Percentiles rank a stretch among this genome's conserved stretches.
These are phyloP conservation scores for Auanema sp. DNA, from an alignment of 2,888 invertebrate species.

Conservation along the genomic window DNA sequence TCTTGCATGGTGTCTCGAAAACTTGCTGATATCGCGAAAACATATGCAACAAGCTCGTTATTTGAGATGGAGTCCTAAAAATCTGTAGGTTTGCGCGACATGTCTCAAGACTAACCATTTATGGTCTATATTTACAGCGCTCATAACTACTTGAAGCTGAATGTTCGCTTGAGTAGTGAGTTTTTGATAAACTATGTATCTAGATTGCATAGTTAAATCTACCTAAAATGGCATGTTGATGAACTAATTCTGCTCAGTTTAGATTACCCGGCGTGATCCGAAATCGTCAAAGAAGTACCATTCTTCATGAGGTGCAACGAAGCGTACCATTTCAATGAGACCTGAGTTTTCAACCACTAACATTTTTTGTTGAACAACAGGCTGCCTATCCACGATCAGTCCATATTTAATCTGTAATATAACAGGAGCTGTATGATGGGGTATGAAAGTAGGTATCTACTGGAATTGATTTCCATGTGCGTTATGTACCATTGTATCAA, in stretches of 20 bases:
- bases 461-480: no score
- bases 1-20: conserved; percentile 9
- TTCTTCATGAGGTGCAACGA: conserved; percentile 21
- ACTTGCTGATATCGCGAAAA: conserved; percentile 13
- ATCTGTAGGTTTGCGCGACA: no score
- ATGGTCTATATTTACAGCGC: no score
- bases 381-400: conserved; percentile 13
- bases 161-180: conserved; percentile 13
- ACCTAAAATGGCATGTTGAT: conserved; percentile 1
- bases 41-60: background rate
- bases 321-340: conserved; percentile 14
- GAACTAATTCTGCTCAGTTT: background rate
- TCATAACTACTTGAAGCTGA: background rate
- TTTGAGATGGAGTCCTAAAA: background rate
- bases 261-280: conserved; percentile 7
- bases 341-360: conserved; percentile 17
- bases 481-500: no score
- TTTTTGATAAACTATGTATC: conserved; percentile 16
- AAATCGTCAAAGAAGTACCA: conserved; percentile 17
- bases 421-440: no score
- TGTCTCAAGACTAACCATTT: no score
- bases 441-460: no score
- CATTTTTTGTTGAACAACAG: conserved; percentile 16
- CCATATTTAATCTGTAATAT: conserved; percentile 15
- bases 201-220: conserved; percentile 14